phyloP scores from a whole-genome alignment of 2,113 vertebrate genomes.

The Machaerirhynchus nigripectus region DNA sequence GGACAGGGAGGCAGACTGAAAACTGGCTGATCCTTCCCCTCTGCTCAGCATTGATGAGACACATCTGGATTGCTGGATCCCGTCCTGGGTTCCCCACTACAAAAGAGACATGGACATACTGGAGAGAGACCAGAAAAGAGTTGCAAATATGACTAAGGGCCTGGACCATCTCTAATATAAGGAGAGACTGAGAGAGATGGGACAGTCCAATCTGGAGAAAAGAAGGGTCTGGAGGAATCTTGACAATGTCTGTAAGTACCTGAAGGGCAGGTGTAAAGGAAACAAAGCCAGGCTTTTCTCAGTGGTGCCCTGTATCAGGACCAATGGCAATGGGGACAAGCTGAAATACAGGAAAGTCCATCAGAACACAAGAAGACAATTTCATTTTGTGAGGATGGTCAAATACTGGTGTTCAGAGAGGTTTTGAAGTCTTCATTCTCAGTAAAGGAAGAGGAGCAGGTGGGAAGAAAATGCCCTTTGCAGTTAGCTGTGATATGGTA shows the following conservation, averaged over 20 bases:
- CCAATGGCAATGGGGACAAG: neutral
- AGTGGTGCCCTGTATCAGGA: neutral
- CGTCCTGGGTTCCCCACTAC: neutral
- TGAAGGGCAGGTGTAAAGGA: neutral
- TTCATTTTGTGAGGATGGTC: neutral
- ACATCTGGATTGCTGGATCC: neutral
- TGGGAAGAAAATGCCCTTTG: neutral
- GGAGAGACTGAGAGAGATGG: neutral
- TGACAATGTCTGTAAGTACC: neutral
- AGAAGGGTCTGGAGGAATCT: neutral
- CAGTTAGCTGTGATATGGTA: neutral
- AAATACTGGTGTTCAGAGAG: neutral
- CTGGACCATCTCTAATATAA: neutral
- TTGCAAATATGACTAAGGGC: neutral
- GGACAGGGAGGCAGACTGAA: neutral
- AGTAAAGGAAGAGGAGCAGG: neutral
- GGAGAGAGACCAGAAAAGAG: neutral
- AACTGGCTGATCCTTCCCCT: neutral
- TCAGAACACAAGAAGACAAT: neutral
- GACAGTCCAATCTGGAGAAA: neutral
- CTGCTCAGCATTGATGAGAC: neutral
- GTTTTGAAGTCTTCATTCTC: neutral
- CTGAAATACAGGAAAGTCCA: neutral
- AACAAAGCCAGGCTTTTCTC: neutral
- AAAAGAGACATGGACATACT: neutral